Base-by-base conservation (phyloP, 2,888 invertebrate species). In the Melolontha melolontha region DNA sequence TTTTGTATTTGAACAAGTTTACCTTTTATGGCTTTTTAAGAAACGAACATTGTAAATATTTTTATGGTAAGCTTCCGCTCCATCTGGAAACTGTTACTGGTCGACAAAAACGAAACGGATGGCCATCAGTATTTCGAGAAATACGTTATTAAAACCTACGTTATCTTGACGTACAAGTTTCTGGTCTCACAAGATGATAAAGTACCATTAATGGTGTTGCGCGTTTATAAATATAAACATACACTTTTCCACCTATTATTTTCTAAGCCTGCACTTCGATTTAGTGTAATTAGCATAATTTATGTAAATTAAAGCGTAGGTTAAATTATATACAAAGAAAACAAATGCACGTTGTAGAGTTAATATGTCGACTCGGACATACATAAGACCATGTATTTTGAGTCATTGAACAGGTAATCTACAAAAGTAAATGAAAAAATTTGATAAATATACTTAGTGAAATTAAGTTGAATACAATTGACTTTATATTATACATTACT, bases 231-330 rank as follows among this genome's bases (percentile, higher is more conserved):
- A 62, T 47, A 16, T 47, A 29, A 57, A 57, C 57, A 41, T 42
- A 62, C 47, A 34, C 59, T 47, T 59, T 59, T 59, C 42, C 29
- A 29, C 47, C 44, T 47, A 47, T 47, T 59, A 47, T 62, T 62
- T 62, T 34, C 47, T 34, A 62, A 62, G 59, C 29, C 47, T 62
- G 49, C 16, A 62, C 59, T 62, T 62, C 59, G 59, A 62, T 65
- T 54, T 66, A 34, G 51, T 50, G 29, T 42, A 51, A 66, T 66
- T 66, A 66, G 41, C 59, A 66, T 66, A 66, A 66, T 66, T 62
- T 57, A 66, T 66, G 57, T 59, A 59, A 66, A 57, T 66, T 57
- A 41, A 57, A 29, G 50, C 66, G 66, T 57, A 55, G 66, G 66
- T 42, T 64, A 64, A 47, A 34, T 47, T 62, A 62, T 49, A 62